These are phyloP conservation scores for Bothrops jararaca DNA, from an alignment of 2,113 vertebrate genomes.

Conservation along the genomic window DNA sequence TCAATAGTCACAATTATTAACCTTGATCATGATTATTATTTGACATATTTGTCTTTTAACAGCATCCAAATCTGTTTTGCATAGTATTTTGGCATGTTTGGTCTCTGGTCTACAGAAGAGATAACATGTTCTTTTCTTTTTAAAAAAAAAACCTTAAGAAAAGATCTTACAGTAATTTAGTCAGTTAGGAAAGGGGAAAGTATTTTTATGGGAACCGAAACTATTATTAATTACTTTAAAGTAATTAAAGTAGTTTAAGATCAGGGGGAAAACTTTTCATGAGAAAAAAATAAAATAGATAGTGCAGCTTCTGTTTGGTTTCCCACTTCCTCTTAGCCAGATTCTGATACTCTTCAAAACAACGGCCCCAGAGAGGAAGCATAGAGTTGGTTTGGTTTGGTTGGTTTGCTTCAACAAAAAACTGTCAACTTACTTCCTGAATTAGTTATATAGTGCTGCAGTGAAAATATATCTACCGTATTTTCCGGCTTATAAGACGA, in stretches of 20 bases:
- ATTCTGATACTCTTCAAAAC: neutral
- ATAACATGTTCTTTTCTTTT: neutral
- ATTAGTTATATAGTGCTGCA: neutral
- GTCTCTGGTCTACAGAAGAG: neutral
- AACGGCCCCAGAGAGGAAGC: neutral
- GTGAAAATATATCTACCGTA: neutral
- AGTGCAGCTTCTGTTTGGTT: neutral
- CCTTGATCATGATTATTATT: neutral
- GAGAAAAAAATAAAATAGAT: neutral
- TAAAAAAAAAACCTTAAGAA: neutral
- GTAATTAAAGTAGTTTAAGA: neutral
- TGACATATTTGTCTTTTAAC: neutral
- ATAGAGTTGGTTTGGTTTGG: neutral
- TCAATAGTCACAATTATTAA: neutral
- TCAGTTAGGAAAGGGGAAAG: neutral
- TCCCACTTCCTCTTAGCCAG: neutral
- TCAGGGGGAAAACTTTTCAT: neutral
- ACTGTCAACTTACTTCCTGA: neutral
- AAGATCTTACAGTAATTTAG: neutral
- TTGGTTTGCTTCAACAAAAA: neutral
- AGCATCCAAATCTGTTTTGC: neutral
- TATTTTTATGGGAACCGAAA: neutral
- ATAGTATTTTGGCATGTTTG: neutral
- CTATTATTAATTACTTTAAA: neutral
- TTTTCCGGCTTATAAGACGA: too few relatives aligned